Conservation (phyloP, 2,888 invertebrate species). For the Caenorhabditis sp. region DNA sequence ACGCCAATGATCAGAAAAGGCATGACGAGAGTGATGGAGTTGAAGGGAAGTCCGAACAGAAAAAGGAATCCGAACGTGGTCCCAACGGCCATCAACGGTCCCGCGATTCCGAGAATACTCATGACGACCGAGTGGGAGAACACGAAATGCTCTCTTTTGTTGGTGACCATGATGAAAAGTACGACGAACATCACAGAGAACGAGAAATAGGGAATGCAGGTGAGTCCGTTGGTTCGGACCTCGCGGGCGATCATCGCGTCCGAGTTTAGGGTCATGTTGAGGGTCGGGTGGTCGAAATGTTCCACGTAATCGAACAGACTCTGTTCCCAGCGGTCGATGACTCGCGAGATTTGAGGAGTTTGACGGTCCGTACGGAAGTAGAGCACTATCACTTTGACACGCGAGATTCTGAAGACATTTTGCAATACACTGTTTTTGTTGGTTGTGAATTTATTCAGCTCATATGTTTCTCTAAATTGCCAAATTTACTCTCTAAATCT, state of each 20-base stretch:
- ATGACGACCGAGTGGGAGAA: constrained; percentile 63
- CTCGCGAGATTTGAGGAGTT: constrained; percentile 45
- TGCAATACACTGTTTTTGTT: too few species aligned
- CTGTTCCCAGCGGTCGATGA: constrained; percentile 67
- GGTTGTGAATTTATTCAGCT: background rate
- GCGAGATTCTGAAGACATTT: constrained; percentile 57
- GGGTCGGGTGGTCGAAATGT: constrained; percentile 60
- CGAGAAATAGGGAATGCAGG: constrained; percentile 70
- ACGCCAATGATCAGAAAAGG: constrained; percentile 74
- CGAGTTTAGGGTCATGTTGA: constrained; percentile 69
- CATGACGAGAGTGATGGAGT: constrained; percentile 74
- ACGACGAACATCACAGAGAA: constrained; percentile 66
- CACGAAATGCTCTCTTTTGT: constrained; percentile 65
- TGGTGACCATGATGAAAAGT: constrained; percentile 65
- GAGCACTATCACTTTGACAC: constrained; percentile 69
- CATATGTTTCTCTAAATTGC: background rate
- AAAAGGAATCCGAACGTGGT: constrained; percentile 70
- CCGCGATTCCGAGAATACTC: constrained; percentile 69
- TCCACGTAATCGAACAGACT: constrained; percentile 62
- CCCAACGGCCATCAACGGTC: constrained; percentile 69
- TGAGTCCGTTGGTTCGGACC: constrained; percentile 70
- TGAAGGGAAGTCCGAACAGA: constrained; percentile 69
- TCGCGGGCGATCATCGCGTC: constrained; percentile 71
- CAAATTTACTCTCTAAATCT: background rate
- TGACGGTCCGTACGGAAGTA: constrained; percentile 72